phyloP scores from a whole-genome alignment of 1,140 invertebrate species.

The Pantala flavescens region DNA sequence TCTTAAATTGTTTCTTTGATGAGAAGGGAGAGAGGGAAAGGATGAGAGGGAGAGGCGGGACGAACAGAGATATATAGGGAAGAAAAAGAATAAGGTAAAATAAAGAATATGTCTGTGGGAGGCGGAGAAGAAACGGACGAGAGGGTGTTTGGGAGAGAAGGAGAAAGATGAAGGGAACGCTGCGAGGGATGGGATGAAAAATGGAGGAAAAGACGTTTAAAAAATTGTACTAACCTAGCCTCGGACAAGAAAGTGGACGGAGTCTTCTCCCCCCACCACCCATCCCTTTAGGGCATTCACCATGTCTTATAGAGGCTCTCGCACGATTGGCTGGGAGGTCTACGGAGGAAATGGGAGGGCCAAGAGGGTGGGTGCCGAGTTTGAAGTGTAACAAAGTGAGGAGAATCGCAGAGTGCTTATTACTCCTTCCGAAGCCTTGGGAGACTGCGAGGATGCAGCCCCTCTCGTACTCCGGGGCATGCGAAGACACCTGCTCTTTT shows the following conservation, averaged over 20 bases:
- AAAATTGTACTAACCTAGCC: conserved; percentile 9
- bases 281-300: background rate
- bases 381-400: conserved; percentile 7
- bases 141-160: background rate
- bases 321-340: background rate
- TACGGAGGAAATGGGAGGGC: background rate
- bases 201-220: conserved; percentile 7
- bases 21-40: background rate
- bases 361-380: background rate
- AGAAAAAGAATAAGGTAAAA: background rate
- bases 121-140: background rate
- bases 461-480: too few relatives aligned
- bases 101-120: background rate
- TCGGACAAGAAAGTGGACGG: background rate
- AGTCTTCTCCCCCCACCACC: background rate
- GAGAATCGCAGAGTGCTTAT: conserved; percentile 8
- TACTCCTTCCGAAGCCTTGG: background rate
- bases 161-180: background rate
- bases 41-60: background rate
- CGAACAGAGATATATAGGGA: background rate
- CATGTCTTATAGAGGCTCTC: background rate
- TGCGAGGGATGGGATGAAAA: background rate
- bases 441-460: background rate
- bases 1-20: conserved; percentile 10
- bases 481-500: too few relatives aligned